Conservation (phyloP, 2,797 vertebrate genomes). For the Coluber constrictor region DNA sequence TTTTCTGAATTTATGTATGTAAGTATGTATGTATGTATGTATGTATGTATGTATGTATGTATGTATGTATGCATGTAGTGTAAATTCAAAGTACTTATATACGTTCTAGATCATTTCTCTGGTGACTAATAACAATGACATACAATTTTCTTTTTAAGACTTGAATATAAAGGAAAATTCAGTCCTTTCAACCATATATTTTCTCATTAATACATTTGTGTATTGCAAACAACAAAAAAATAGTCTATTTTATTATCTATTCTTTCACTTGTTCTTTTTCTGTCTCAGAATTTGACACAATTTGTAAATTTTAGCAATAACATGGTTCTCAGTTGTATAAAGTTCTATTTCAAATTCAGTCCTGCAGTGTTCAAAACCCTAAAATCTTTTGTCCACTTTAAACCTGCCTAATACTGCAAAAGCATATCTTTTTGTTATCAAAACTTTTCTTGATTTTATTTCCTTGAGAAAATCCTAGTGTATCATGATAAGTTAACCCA, state of each 20-base stretch:
- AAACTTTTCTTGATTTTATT: background rate
- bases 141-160: background rate
- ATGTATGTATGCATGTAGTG: background rate
- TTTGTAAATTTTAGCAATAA: background rate
- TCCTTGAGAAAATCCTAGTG: background rate
- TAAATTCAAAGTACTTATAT: background rate
- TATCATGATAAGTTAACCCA: background rate
- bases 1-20: background rate
- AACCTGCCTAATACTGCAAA: background rate
- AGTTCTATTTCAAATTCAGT: background rate
- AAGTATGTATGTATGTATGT: background rate
- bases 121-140: background rate
- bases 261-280: background rate
- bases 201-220: background rate
- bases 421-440: background rate
- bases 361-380: background rate
- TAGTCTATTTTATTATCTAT: background rate
- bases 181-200: background rate
- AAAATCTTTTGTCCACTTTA: background rate
- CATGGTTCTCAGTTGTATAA: background rate
- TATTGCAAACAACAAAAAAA: background rate
- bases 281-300: background rate
- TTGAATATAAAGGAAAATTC: background rate
- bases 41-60: no score
- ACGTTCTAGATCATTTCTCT: background rate